These are phyloP conservation scores for Clanis bilineata DNA, from an alignment of 2,888 invertebrate genomes.

Conservation along the genomic window DNA sequence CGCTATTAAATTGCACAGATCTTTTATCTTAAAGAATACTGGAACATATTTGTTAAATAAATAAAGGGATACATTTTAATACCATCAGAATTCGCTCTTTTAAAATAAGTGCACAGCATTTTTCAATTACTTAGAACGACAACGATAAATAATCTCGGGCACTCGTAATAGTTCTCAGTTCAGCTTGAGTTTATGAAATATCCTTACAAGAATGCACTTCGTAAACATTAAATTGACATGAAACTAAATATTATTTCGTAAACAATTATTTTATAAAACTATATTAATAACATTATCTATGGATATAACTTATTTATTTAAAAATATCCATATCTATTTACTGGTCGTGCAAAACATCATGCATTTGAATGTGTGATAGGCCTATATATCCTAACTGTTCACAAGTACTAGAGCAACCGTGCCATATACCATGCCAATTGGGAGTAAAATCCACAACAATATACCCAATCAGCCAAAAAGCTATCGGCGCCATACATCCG, in stretches of 20 bases:
- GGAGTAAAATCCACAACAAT: constrained; percentile 52
- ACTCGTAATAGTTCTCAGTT: background rate
- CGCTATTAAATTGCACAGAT: background rate
- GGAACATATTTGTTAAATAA: background rate
- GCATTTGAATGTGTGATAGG: constrained; percentile 44
- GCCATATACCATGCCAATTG: constrained; percentile 62
- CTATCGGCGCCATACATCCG: constrained; percentile 35
- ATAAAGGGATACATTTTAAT: background rate
- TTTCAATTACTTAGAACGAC: background rate
- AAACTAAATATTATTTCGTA: background rate
- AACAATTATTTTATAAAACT: background rate
- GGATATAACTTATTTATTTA: constrained; percentile 6
- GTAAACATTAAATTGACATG: background rate
- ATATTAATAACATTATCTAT: background rate
- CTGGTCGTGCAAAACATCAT: constrained; percentile 39
- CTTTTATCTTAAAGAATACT: background rate
- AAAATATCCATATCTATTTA: constrained; percentile 23
- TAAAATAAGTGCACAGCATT: background rate
- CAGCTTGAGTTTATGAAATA: background rate
- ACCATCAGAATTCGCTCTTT: background rate
- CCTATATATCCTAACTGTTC: constrained; percentile 36
- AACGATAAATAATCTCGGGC: background rate
- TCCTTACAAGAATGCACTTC: background rate
- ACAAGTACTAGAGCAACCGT: constrained; percentile 41
- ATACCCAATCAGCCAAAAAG: constrained; percentile 61